Evolutionary conservation across 2,797 vertebrate genomes (phyloP).

Genomic region (Spatula versicolor): DNA sequence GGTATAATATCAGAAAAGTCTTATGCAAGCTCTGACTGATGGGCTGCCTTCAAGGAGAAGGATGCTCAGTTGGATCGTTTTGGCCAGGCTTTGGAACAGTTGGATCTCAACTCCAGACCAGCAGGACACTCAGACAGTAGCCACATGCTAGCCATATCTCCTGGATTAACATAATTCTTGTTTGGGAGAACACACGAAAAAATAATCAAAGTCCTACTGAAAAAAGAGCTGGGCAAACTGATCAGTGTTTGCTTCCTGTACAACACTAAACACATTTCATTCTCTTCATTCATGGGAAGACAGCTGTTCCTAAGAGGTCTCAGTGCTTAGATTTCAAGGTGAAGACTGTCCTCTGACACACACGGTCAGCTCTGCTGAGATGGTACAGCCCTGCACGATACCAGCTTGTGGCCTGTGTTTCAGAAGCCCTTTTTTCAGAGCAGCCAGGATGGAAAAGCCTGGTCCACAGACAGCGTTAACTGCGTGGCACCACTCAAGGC

Average conservation of each 20-base stretch:
- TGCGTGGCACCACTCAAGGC: background rate
- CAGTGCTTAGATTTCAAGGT: background rate
- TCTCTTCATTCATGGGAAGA: background rate
- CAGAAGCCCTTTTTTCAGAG: background rate
- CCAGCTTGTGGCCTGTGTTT: background rate
- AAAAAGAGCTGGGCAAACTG: background rate
- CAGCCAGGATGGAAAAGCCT: background rate
- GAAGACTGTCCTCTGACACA: background rate
- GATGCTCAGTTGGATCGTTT: background rate
- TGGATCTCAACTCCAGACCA: background rate
- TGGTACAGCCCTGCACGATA: rapidly evolving
- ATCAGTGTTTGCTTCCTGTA: background rate
- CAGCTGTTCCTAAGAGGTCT: background rate
- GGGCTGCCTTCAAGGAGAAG: background rate
- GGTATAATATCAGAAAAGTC: background rate
- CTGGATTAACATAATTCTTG: background rate
- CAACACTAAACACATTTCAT: background rate
- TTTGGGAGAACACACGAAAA: background rate
- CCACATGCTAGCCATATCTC: background rate
- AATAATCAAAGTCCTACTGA: background rate
- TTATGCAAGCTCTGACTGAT: background rate
- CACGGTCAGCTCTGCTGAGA: background rate
- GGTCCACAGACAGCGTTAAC: background rate
- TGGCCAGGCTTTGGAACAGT: background rate
- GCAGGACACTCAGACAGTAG: background rate